Conservation (phyloP, 2,888 invertebrate species). For the Eucera pruinosa region DNA sequence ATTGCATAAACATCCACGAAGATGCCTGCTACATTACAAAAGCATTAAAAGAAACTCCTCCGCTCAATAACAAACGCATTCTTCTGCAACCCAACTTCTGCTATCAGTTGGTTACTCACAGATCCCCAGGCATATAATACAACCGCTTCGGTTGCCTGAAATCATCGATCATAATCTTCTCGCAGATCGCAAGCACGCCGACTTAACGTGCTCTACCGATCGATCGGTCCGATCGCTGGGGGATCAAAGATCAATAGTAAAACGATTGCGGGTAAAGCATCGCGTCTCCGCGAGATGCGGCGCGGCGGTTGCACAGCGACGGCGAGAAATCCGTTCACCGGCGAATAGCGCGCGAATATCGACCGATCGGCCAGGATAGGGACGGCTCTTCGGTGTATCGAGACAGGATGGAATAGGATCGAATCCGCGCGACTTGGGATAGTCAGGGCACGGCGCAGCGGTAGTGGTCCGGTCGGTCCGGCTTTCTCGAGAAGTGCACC, state of each 20-base stretch:
- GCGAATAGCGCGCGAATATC: not conserved
- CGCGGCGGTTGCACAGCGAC: not conserved
- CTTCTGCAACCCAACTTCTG: too few relatives aligned
- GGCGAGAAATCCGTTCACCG: constrained; percentile 43
- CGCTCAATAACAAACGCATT: too few relatives aligned
- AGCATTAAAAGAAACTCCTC: too few relatives aligned
- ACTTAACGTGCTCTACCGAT: not conserved
- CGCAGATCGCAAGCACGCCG: not conserved
- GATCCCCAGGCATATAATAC: not conserved
- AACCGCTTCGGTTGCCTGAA: not conserved
- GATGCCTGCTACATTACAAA: too few relatives aligned
- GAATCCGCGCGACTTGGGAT: constrained; percentile 59
- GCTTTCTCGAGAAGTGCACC: constrained; percentile 84
- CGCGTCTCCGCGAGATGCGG: constrained; percentile 19
- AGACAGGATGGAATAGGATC: constrained; percentile 71
- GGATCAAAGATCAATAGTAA: constrained; percentile 48
- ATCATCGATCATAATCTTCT: constrained; percentile 27
- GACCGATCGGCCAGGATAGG: constrained; percentile 38
- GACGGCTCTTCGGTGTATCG: constrained; percentile 38
- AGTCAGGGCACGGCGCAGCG: constrained; percentile 64
- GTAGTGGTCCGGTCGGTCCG: constrained; percentile 81
- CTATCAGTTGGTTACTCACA: too few relatives aligned
- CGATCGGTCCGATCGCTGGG: not conserved
- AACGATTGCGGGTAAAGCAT: constrained; percentile 7
- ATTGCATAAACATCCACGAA: too few relatives aligned